Conservation (phyloP, 2,113 vertebrate genomes). For the Alexandromys fortis region DNA sequence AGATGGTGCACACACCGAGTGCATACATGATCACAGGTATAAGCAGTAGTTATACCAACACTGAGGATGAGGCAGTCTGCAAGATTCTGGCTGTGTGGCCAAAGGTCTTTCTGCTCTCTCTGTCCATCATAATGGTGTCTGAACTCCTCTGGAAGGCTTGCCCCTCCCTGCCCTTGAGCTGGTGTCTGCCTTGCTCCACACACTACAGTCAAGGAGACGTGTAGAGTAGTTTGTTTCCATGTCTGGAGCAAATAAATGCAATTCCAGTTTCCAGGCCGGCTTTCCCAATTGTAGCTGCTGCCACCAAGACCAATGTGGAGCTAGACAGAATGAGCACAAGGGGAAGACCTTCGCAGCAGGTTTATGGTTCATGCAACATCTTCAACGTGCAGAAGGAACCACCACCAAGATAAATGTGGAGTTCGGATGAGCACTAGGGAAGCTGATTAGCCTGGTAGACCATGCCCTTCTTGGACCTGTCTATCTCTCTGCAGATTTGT, state of each 20-base stretch:
- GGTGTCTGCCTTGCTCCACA: background rate
- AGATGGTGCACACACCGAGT: background rate
- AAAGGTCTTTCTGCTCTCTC: background rate
- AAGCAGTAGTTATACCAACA: background rate
- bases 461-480: background rate
- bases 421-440: slow-evolving; percentile 6
- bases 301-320: slow-evolving; percentile 43
- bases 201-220: background rate
- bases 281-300: slow-evolving; percentile 17
- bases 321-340: slow-evolving; percentile 22
- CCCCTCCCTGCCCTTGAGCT: background rate
- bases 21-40: background rate
- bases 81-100: background rate
- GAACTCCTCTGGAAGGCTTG: background rate
- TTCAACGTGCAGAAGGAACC: background rate
- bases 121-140: background rate
- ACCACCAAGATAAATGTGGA: slow-evolving; percentile 30
- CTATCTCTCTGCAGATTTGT: background rate
- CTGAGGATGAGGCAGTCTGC: background rate
- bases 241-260: background rate
- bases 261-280: background rate
- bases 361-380: background rate
- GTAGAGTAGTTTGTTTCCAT: background rate
- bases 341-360: background rate
- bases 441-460: background rate